Conservation (phyloP, 2,797 vertebrate species). For the Leuciscus waleckii region DNA sequence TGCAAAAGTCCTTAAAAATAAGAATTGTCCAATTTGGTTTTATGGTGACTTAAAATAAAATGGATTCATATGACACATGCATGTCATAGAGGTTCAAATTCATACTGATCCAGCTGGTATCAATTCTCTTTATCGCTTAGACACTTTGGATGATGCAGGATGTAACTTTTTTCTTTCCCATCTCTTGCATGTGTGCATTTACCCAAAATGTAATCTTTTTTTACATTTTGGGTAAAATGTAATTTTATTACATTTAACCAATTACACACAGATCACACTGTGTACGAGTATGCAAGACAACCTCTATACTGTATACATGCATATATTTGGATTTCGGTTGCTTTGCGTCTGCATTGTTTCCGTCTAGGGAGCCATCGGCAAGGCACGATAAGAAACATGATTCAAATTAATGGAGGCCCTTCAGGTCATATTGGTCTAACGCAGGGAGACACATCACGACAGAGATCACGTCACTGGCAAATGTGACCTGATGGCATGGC, state of each 20-base stretch:
- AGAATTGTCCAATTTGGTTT: no score
- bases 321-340: conserved; percentile 9
- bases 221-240: no score
- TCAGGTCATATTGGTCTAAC: conserved; percentile 37
- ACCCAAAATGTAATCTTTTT: background rate
- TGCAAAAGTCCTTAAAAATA: no score
- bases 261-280: background rate
- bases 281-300: background rate
- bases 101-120: background rate
- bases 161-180: background rate
- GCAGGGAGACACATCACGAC: conserved; percentile 30
- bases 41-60: background rate
- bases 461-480: conserved; percentile 37
- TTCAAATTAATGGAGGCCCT: conserved; percentile 46
- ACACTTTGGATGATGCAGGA: background rate
- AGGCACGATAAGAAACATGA: conserved; percentile 43
- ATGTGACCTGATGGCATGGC: conserved; percentile 39
- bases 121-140: background rate
- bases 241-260: background rate
- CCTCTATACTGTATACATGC: conserved; percentile 2
- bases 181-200: background rate
- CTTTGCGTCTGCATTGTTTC: background rate
- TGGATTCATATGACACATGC: background rate
- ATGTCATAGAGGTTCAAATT: background rate
- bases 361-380: background rate